phyloP scores from a whole-genome alignment of 2,113 vertebrate genomes.

The Onychorhynchus coronatus region DNA sequence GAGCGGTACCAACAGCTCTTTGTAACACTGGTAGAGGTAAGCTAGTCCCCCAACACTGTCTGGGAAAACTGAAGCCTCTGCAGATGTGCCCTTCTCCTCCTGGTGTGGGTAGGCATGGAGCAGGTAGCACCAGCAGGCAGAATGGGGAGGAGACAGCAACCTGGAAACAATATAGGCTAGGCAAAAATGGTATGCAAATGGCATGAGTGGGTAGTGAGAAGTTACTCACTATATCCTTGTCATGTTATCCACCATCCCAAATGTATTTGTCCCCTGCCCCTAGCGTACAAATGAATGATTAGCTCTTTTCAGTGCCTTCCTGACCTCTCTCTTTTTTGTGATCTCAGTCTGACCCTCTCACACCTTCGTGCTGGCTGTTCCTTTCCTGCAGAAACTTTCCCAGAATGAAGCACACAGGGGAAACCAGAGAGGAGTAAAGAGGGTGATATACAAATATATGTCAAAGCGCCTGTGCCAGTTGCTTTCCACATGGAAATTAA shows the following conservation, averaged over 20 bases:
- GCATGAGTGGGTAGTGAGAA: neutral
- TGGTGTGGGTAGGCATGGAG: neutral
- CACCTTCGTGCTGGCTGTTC: neutral
- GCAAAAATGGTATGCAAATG: neutral
- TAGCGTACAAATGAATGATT: neutral
- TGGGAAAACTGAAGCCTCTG: neutral
- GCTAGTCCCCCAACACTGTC: neutral
- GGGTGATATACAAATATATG: neutral
- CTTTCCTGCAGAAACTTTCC: neutral
- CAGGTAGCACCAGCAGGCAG: neutral
- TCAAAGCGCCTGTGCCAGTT: neutral
- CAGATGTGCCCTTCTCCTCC: neutral
- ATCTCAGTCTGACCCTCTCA: neutral
- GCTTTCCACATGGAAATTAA: neutral
- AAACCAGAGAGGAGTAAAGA: neutral
- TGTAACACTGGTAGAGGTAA: neutral
- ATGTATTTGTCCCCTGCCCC: neutral
- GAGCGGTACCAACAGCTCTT: neutral
- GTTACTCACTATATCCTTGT: neutral
- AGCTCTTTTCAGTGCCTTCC: neutral
- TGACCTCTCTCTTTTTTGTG: neutral
- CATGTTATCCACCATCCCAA: neutral
- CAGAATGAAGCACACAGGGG: neutral
- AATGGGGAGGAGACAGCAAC: neutral
- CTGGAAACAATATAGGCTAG: neutral